Evolutionary conservation across 2,888 invertebrate species (phyloP), one percentile per base, ranked within the genome.

Genomic region (Steinernema scapterisci): DNA sequence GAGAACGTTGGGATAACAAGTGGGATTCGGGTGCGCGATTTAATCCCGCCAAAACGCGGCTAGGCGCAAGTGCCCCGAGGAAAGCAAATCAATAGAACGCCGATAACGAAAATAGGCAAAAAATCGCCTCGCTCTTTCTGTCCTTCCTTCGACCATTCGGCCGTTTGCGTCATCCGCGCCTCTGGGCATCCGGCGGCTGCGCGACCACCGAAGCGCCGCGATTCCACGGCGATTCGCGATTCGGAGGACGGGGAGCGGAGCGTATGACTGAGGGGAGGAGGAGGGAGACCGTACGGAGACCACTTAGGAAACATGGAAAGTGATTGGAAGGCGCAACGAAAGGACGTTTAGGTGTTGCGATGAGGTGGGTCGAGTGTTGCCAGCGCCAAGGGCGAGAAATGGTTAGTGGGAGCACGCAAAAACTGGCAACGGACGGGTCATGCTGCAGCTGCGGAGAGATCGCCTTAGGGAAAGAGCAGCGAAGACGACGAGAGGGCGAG

Each of bases 1-100:
- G 7, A 19, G 13, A 54, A 54, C 23, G 23, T 21, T 23, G 3
- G 23, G 48, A 13, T 6, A 21, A 6, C 54, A 23, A 25, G 25
- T 23, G 21, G 54, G 21, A 54, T 13, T 6, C 31, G 63, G 31
- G 2, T 16, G 63, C 63, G 63, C 27, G 63, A 63, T 63, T 31
- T 25, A 31, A 31, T 63, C 63, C 63, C 63, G 63, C 27, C 63
- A 63, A 63, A 31, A 63, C 25, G 63, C 63, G 63, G 25, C 54
- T 19, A 19, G 21, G 23, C 13, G 19, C 48, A 48, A 48, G 13
- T 16, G 48, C 48, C 48, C 5, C 48, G 19, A 48, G 48, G 7
- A 48, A 48, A 48, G 48, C 48, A 23, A 25, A 54, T 54, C 54
- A 21, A 54, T 54, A 54, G 25, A 23, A 54, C 48, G 54, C 5